Base-by-base conservation (phyloP, 2,888 invertebrate genomes). In the Cheilosia grossa region DNA sequence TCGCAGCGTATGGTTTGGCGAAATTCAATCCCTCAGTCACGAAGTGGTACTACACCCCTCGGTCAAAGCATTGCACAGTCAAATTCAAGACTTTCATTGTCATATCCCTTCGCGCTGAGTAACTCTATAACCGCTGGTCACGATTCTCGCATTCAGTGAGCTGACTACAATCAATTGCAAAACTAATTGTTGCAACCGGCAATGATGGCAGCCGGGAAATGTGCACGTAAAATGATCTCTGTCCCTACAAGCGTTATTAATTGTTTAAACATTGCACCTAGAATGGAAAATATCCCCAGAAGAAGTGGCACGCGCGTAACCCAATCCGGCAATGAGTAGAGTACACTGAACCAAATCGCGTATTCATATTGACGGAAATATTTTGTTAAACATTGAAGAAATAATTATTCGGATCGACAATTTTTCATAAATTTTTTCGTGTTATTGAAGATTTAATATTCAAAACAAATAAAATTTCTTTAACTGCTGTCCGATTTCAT, bases 21-120 rank as follows among this genome's bases (percentile, higher is more conserved):
- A 51, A 51, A 51, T 21, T 15, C 13, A 24, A 51, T 51, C 51
- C 13, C 27, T 51, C 13, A 13, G 51, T 51, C 51, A 51, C 51
- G 51, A 51, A 27, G 13, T 13, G 24, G 13, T 37, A 37, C 13
- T 37, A 37, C 37, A 37, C 10, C 4, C 37, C 3, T 37, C 13
- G 37, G 10, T 51, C 51, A 51, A 51, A 17, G 19, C 24, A 51
- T 2, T 15, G 21, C 10, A 21, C 44, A 44, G 6, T 44, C 2
- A n/a, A n/a, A 44, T 19, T 17, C 44, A 24, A 24, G 21, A n/a
- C n/a, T 51, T 51, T 24, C 24, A 27, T 51, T 24, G 51, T 51
- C 24, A 24, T 13, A 13, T 4, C 13, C 10, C 13, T 6, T 24
- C 21, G n/a, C 47, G 17, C 17, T 24, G 51, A 24, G 24, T 24